phyloP scores from a whole-genome alignment of 2,113 vertebrate species.

The Nerophis ophidion region DNA sequence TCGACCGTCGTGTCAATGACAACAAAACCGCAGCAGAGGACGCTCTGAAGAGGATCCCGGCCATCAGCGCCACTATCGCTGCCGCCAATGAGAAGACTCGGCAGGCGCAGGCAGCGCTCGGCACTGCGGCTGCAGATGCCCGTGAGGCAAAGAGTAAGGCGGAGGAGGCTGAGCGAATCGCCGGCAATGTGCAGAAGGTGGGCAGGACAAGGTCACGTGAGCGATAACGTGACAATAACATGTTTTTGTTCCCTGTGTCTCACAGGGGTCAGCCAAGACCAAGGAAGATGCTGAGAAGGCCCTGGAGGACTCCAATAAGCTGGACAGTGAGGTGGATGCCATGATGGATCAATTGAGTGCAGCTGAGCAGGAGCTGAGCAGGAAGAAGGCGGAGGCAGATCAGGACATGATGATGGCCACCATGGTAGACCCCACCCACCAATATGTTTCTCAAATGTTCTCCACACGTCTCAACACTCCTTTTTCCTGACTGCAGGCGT shows the following conservation, averaged over 20 bases:
- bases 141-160: slow-evolving; percentile 83
- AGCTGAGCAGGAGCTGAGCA: slow-evolving; percentile 79
- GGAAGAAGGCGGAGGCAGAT: slow-evolving; percentile 81
- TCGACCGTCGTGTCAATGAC: slow-evolving; percentile 89
- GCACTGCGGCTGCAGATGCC: slow-evolving; percentile 82
- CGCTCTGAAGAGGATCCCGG: slow-evolving; percentile 84
- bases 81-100: slow-evolving; percentile 86
- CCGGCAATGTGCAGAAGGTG: slow-evolving; percentile 84
- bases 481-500: slow-evolving; percentile 69
- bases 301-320: slow-evolving; percentile 76
- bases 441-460: background rate
- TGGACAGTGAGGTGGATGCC: slow-evolving; percentile 78
- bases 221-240: rapidly evolving
- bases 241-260: background rate
- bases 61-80: slow-evolving; percentile 81
- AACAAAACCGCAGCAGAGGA: slow-evolving; percentile 96
- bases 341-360: slow-evolving; percentile 84
- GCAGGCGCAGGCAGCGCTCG: slow-evolving; percentile 81
- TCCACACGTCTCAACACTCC: background rate
- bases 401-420: slow-evolving; percentile 93
- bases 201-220: background rate
- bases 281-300: slow-evolving; percentile 84
- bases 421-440: slow-evolving; percentile 69
- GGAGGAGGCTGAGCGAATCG: slow-evolving; percentile 83
- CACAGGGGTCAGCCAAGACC: slow-evolving; percentile 82